Base-by-base conservation (phyloP, 2,797 vertebrate genomes). In the Clarias fuscus region DNA sequence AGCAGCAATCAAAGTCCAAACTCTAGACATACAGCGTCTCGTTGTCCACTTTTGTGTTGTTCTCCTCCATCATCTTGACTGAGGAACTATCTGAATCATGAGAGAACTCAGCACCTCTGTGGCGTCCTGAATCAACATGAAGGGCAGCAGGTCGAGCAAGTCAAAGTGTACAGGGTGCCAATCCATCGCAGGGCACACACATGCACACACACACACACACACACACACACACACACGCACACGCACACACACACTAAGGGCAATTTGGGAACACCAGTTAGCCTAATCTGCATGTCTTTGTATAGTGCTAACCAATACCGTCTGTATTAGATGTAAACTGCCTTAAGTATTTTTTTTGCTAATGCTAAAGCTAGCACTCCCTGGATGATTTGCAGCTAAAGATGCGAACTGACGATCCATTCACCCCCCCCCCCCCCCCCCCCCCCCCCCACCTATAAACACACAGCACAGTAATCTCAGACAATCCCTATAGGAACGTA, bases 1-100 rank as follows among this genome's bases (percentile, higher is more conserved):
- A 91, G 91, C 89, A 92, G 90, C 91, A 94, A 93, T 93, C 92
- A 91, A 92, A 90, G 90, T 93, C 91, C 94, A 92, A 94, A 79
- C 82, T 91, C 90, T 88, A 92, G 90, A 93, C 90, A 90, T 93
- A 91, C 89, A 88, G 93, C 92, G 89, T 85, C 86, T 91, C 87
- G 84, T 81, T 83, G 85, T 17, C 67, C 89, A 76, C 90, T 92
- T 91, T 90, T 76, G 90, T 91, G 80, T 80, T 91, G 88, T 88
- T 91, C 75, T 91, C 86, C 89, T 86, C 64, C 83, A 83, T 89
- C 90, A 90, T 86, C 90, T 68, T 81, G n/a, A 65, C 83, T 81
- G 64, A 84, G 72, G 27, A 64, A 86, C 48, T 53, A 53, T 53
- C 48, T 40, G 33, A 20, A 59, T 53, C 56, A 43, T 70, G 11